Evolutionary conservation across 2,113 vertebrate genomes (phyloP).

Genomic region (Bostrychus sinensis): DNA sequence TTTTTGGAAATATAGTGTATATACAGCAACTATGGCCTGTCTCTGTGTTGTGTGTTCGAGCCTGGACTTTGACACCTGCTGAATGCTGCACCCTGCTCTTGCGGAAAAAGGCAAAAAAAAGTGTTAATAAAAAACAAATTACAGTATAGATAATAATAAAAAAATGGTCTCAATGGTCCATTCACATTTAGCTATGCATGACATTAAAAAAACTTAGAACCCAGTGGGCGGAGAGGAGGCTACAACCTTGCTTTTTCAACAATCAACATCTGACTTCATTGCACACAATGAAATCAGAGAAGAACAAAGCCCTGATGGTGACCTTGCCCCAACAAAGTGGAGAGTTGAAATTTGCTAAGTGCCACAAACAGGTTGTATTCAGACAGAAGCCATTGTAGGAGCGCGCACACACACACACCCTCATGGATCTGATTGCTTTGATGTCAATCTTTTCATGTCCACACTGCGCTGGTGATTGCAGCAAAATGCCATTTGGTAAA

Average conservation of each 20-base stretch:
- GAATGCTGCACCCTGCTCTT: too few species aligned
- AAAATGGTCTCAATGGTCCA: too few species aligned
- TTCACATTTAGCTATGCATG: conserved; percentile 48
- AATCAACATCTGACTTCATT: conserved; percentile 39
- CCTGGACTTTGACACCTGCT: too few species aligned
- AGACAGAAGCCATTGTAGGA: conserved; percentile 22
- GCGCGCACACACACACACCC: conserved; percentile 51
- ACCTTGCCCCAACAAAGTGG: conserved; percentile 40
- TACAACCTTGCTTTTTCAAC: conserved; percentile 54
- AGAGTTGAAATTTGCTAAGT: conserved; percentile 54
- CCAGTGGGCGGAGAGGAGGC: conserved; percentile 9
- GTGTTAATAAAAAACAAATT: too few species aligned
- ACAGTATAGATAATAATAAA: too few species aligned
- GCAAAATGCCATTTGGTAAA: conserved; percentile 74
- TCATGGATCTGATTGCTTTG: conserved; percentile 60
- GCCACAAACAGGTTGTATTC: conserved; percentile 36
- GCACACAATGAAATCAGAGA: conserved; percentile 41
- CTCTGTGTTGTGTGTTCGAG: too few species aligned
- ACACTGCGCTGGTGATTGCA: conserved; percentile 35
- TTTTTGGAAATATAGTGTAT: too few species aligned
- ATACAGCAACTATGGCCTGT: too few species aligned
- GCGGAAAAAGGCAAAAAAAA: too few species aligned
- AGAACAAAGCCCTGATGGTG: conserved; percentile 42
- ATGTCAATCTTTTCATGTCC: conserved; percentile 70
- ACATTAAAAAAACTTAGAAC: conserved; percentile 28